Evolutionary conservation across 2,888 invertebrate genomes (phyloP), one percentile per base, ranked within the genome.

Genomic region (Drosophila basisetae): DNA sequence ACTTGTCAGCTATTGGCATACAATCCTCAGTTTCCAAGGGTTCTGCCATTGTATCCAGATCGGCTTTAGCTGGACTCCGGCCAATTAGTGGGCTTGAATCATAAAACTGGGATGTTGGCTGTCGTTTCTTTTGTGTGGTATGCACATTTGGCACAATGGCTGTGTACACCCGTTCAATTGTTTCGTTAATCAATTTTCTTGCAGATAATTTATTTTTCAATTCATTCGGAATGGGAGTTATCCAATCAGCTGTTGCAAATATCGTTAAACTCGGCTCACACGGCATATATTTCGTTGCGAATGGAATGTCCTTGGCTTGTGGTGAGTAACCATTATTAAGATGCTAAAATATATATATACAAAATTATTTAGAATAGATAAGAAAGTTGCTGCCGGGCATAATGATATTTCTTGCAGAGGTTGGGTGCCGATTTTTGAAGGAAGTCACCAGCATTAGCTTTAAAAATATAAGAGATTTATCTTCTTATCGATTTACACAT

Each of bases 221-320:
- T 49, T 91, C 90, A 67, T 75, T 79, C 11, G 83, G 50, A 64
- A 89, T 63, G 6, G 80, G 74, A 18, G 56, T 54, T 53, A 92
- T 82, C 84, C 91, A 91, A 70, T 92, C 91, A 28, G 91, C 91
- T 13, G 92, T 89, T 18, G 92, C 69, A 58, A 92, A 88, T 65
- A 93, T 85, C 4, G 90, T 72, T 41, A 90, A 67, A 2, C 56
- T 28, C 4, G 91, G 77, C 9, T 91, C 89, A 76, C 89, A 88
- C 53, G 68, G 61, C 69, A 91, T 79, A 61, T 92, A 93, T 10
- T 83, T 80, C 4, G 49, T 30, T 5, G 85, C 67, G 61, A 91
- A 92, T 5, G 80, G 73, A 55, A 91, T 81, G 60, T 89, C 81
- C 30, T 84, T 76, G 18, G 80, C 76, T 81, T 93, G 92, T 18